Percentiles rank a stretch among this genome's conserved stretches.
Evolutionary conservation across 2,113 vertebrate genomes (phyloP).

Genomic region (Ptychochromis oligacanthus): DNA sequence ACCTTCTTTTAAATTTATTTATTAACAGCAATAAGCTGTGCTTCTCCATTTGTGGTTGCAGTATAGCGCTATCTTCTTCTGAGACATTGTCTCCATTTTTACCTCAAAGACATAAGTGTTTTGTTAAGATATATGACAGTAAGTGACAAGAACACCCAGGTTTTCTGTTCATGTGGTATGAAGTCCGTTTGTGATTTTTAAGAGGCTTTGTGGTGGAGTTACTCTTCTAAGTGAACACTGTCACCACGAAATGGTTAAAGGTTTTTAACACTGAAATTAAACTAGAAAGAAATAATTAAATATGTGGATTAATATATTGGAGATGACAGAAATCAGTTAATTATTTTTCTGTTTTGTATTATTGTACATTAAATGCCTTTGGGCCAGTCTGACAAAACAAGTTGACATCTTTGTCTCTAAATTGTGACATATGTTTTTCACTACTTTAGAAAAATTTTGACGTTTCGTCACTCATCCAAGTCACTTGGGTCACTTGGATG

Average conservation of each 20-base stretch:
- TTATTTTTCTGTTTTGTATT: neutral
- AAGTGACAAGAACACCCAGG: neutral
- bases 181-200: neutral
- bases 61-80: neutral
- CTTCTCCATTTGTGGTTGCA: neutral
- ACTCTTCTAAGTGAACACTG: no score
- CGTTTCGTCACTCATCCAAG: no score
- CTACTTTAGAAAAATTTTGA: neutral
- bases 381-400: neutral
- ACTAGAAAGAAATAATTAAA: neutral
- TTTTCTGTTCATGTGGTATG: neutral
- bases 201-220: neutral
- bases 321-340: no score
- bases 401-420: neutral
- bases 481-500: no score
- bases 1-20: neutral
- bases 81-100: neutral
- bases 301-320: neutral
- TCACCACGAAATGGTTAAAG: neutral
- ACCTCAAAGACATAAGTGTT: no score
- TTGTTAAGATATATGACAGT: neutral
- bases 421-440: neutral
- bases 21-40: neutral
- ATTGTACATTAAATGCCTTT: neutral
- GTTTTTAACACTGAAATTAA: fast-evolving